Evolutionary conservation across 2,888 invertebrate species (phyloP).

Genomic region (Lepas anatifera): DNA sequence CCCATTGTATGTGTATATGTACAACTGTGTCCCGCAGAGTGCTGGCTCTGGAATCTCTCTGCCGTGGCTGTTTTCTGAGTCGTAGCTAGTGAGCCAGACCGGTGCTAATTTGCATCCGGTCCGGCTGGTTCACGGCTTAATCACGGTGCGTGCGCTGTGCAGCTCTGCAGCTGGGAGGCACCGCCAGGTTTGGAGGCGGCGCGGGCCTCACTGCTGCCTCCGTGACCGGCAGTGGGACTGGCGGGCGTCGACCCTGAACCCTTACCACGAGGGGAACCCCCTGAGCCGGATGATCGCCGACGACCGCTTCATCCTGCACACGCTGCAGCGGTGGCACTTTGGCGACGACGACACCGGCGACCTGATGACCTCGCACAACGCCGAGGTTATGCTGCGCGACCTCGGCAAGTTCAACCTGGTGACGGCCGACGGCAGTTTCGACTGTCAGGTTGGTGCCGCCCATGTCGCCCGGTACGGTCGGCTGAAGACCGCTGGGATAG

Average conservation of each 20-base stretch:
- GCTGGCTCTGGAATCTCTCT: too few species aligned
- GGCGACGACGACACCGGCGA: slow-evolving; percentile 76
- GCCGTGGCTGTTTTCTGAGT: too few species aligned
- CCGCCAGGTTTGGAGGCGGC: too few species aligned
- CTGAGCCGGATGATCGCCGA: slow-evolving; percentile 62
- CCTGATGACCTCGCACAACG: slow-evolving; percentile 55
- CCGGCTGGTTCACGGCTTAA: too few species aligned
- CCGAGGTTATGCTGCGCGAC: slow-evolving; percentile 46
- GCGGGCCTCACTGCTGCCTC: slow-evolving; percentile 18
- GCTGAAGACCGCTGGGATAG: too few species aligned
- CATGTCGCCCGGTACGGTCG: too few species aligned
- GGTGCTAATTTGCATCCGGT: too few species aligned
- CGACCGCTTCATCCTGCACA: slow-evolving; percentile 69
- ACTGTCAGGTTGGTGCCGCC: slow-evolving; percentile 53
- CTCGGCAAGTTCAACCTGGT: slow-evolving; percentile 39
- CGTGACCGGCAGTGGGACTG: slow-evolving; percentile 56
- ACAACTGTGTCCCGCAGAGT: too few species aligned
- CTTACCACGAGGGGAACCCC: slow-evolving; percentile 78
- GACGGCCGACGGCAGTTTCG: slow-evolving; percentile 89
- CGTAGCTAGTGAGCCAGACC: too few species aligned
- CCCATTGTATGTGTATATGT: too few species aligned
- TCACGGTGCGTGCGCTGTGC: too few species aligned
- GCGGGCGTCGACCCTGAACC: slow-evolving; percentile 77
- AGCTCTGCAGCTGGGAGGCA: too few species aligned
- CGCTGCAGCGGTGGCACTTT: slow-evolving; percentile 71